Conservation (phyloP, 2,888 invertebrate species). For the Euplexia lucipara region DNA sequence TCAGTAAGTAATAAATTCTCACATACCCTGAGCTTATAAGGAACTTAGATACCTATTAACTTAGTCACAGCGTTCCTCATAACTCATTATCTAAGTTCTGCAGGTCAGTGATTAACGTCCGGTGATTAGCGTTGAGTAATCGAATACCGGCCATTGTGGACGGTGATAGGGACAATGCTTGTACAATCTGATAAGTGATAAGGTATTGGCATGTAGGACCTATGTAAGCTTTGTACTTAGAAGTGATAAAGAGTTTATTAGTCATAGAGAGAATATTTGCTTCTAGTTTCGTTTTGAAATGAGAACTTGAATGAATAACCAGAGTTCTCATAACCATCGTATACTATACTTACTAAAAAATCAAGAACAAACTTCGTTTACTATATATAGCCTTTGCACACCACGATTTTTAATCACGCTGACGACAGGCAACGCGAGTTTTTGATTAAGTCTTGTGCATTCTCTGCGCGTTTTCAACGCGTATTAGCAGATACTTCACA, state of each 20-base stretch:
- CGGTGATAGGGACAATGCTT: slow-evolving; percentile 47
- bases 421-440: no score
- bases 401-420: no score
- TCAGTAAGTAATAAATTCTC: slow-evolving; percentile 8
- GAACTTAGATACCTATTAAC: background rate
- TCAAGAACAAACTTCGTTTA: no score
- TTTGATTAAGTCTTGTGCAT: no score
- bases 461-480: no score
- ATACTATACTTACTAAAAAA: no score
- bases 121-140: slow-evolving; percentile 69
- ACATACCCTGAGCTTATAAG: slow-evolving; percentile 7
- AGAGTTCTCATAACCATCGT: no score
- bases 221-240: slow-evolving; percentile 26
- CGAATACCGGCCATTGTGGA: slow-evolving; percentile 60
- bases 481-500: no score
- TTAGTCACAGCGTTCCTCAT: slow-evolving; percentile 61
- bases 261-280: background rate
- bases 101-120: slow-evolving; percentile 61
- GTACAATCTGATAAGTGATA: slow-evolving; percentile 54
- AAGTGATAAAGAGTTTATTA: slow-evolving; percentile 22
- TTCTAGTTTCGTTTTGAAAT: background rate
- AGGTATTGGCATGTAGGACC: slow-evolving; percentile 14
- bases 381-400: no score
- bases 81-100: slow-evolving; percentile 60
- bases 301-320: no score